Conservation (phyloP, 2,113 vertebrate genomes). For the Ophiodon elongatus region DNA sequence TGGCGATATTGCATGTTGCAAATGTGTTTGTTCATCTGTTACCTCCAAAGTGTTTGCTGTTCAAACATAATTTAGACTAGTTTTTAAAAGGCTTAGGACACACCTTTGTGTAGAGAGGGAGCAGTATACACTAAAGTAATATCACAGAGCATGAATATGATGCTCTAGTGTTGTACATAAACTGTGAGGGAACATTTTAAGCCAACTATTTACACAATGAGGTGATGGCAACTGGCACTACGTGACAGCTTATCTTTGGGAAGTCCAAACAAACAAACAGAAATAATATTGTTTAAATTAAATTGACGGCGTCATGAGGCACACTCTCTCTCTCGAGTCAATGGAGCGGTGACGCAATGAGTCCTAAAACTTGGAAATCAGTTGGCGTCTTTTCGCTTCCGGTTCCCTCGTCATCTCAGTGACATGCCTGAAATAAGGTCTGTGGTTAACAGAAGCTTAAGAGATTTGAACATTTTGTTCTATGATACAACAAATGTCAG, state of each 20-base stretch:
- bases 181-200: too few species aligned
- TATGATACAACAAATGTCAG: too few species aligned
- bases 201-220: background rate
- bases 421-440: background rate
- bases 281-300: background rate
- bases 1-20: background rate
- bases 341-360: too few species aligned
- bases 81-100: conserved; percentile 19
- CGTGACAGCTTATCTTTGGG: background rate
- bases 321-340: background rate
- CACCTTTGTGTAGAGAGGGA: conserved; percentile 66
- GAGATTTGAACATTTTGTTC: too few species aligned
- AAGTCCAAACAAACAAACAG: background rate
- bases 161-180: background rate
- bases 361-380: background rate
- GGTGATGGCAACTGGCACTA: background rate
- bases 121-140: background rate
- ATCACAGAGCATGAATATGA: background rate
- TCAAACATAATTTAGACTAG: conserved; percentile 44
- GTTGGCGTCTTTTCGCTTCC: background rate
- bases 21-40: conserved; percentile 38
- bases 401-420: background rate
- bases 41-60: conserved; percentile 52
- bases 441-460: too few species aligned
- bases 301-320: background rate